These are phyloP conservation scores for Chirona hameri DNA, from an alignment of 2,888 invertebrate species.

Conservation along the genomic window DNA sequence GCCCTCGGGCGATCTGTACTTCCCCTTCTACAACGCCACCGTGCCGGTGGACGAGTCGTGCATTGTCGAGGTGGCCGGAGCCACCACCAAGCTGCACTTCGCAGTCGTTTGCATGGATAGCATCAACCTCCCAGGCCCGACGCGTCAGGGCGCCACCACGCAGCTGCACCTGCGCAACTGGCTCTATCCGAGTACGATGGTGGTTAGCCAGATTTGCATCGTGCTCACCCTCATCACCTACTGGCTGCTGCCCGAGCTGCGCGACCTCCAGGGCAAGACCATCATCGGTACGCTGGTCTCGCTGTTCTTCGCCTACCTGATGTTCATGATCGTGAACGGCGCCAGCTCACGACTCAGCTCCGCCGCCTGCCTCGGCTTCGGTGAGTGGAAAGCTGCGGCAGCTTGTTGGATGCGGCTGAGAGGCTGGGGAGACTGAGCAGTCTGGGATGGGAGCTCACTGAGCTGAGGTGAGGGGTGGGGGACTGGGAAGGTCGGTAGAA, in stretches of 20 bases:
- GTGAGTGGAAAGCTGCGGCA: not conserved
- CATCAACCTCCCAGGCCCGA: not conserved
- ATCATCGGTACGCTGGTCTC: not conserved
- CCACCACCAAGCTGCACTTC: not conserved
- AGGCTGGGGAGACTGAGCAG: not conserved
- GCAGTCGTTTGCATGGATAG: slow-evolving; percentile 25
- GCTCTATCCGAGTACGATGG: slow-evolving; percentile 1
- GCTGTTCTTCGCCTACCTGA: slow-evolving; percentile 2
- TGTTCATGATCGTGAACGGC: not conserved
- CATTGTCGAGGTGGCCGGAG: slow-evolving; percentile 30
- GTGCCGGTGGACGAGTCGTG: slow-evolving; percentile 7
- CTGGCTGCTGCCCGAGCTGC: slow-evolving; percentile 26
- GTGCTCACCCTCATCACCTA: slow-evolving; percentile 12
- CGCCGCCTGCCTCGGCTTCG: not conserved
- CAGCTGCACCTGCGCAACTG: not conserved
- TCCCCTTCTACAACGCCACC: slow-evolving; percentile 12
- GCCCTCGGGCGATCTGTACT: slow-evolving; percentile 6
- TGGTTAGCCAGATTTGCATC: slow-evolving; percentile 9
- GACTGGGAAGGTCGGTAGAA: no score
- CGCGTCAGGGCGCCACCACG: not conserved
- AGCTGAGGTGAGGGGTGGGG: no score
- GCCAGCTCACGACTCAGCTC: not conserved
- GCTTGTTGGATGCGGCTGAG: not conserved
- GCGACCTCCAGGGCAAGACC: slow-evolving; percentile 12
- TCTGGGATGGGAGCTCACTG: not conserved